Evolutionary conservation across 2,888 invertebrate species (phyloP).

Genomic region (Phaedon cochleariae): DNA sequence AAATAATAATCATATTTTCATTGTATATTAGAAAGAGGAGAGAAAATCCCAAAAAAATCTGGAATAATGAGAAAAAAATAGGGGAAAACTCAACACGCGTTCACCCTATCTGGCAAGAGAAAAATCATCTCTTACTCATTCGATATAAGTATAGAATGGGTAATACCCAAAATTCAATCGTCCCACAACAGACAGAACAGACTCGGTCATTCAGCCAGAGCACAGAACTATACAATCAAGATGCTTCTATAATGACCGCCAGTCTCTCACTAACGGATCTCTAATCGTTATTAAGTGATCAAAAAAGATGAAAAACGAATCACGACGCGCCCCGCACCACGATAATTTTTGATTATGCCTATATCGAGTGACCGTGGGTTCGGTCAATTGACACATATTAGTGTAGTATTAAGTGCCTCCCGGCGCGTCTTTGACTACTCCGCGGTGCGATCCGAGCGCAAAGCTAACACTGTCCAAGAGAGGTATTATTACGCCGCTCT

Average conservation of each 20-base stretch:
- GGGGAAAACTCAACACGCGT: no score
- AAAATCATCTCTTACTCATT: no score
- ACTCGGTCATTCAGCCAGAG: neutral
- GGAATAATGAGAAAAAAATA: no score
- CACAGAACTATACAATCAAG: conserved; percentile 20
- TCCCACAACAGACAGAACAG: neutral
- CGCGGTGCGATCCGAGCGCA: conserved; percentile 30
- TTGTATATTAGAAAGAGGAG: no score
- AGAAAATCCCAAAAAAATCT: no score
- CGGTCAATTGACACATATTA: conserved; percentile 59
- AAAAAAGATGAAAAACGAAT: conserved; percentile 37
- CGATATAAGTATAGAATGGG: no score
- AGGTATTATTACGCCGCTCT: conserved; percentile 60
- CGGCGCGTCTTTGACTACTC: conserved; percentile 31
- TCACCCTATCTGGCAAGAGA: no score
- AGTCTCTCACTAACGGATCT: conserved; percentile 27
- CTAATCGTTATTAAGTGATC: conserved; percentile 38
- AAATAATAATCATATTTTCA: no score
- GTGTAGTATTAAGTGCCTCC: conserved; percentile 37
- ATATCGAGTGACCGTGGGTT: conserved; percentile 34
- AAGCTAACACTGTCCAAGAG: conserved; percentile 56
- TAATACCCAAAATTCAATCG: neutral
- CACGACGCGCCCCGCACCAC: conserved; percentile 31
- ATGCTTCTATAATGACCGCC: conserved; percentile 32
- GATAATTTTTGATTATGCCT: conserved; percentile 32